phyloP scores from a whole-genome alignment of 2,797 vertebrate genomes.

The Gambelia wislizenii region DNA sequence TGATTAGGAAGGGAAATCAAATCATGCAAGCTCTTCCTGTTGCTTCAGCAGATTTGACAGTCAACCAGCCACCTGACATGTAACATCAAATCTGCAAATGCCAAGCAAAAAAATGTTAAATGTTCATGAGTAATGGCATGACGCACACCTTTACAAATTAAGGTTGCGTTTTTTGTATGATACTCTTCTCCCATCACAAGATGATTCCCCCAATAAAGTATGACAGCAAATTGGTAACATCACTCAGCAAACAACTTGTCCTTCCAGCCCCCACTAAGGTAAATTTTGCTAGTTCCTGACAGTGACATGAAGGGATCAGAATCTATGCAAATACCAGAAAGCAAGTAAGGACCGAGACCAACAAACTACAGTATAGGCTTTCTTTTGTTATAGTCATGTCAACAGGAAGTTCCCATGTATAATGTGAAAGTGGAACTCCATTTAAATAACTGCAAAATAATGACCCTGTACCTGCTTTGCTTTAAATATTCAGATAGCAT shows the following conservation, averaged over 20 bases:
- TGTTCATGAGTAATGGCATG: slow-evolving; percentile 10
- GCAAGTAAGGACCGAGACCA: background rate
- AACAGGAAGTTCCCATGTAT: background rate
- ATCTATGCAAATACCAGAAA: background rate
- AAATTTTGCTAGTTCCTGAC: background rate
- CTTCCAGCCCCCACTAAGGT: background rate
- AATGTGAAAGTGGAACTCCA: background rate
- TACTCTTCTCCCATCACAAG: background rate
- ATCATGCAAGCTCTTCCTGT: background rate
- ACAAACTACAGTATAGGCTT: background rate
- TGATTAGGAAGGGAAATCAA: background rate
- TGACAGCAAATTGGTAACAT: slow-evolving; percentile 9
- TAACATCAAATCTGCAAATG: background rate
- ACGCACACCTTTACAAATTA: slow-evolving; percentile 31
- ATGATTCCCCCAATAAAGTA: slow-evolving; percentile 3
- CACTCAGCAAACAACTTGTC: background rate
- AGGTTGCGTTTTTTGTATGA: background rate
- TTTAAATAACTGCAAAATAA: background rate
- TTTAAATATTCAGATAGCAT: background rate
- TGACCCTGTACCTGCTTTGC: no score
- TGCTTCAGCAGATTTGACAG: background rate
- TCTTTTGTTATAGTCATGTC: background rate
- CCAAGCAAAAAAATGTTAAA: background rate
- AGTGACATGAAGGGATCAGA: background rate
- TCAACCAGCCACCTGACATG: background rate